These are phyloP conservation scores for Tromatobia lineatoria DNA, from an alignment of 2,888 invertebrate species.

Conservation along the genomic window DNA sequence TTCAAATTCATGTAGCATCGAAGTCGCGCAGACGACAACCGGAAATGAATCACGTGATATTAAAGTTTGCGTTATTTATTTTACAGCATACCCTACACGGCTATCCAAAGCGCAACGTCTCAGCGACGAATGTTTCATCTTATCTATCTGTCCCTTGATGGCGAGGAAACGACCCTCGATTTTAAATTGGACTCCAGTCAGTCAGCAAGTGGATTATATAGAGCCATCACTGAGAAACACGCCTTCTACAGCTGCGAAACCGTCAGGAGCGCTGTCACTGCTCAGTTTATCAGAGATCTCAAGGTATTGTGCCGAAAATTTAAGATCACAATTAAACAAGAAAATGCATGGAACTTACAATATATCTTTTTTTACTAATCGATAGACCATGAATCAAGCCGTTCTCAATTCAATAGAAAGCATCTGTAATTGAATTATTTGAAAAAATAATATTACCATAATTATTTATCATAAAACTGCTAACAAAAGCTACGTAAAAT, in stretches of 20 bases:
- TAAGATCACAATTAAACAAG: background rate
- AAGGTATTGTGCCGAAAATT: constrained; percentile 87
- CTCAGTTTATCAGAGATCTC: constrained; percentile 95
- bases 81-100: constrained; percentile 92
- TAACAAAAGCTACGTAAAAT: too few relatives aligned
- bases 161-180: constrained; percentile 90
- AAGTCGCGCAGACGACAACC: background rate
- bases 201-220: constrained; percentile 93
- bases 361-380: too few relatives aligned
- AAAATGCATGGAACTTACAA: background rate
- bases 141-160: constrained; percentile 90
- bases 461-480: too few relatives aligned
- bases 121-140: constrained; percentile 91
- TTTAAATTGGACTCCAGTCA: constrained; percentile 93
- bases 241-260: constrained; percentile 98
- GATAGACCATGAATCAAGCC: too few relatives aligned
- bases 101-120: constrained; percentile 93
- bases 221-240: constrained; percentile 96
- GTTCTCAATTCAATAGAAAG: too few relatives aligned
- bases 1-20: constrained; percentile 30
- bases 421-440: too few relatives aligned
- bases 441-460: too few relatives aligned
- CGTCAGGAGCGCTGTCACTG: constrained; percentile 94
- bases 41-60: background rate
- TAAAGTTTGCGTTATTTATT: constrained; percentile 31